Evolutionary conservation across 2,797 vertebrate species (phyloP).

Genomic region (Benthosema pterotum): DNA sequence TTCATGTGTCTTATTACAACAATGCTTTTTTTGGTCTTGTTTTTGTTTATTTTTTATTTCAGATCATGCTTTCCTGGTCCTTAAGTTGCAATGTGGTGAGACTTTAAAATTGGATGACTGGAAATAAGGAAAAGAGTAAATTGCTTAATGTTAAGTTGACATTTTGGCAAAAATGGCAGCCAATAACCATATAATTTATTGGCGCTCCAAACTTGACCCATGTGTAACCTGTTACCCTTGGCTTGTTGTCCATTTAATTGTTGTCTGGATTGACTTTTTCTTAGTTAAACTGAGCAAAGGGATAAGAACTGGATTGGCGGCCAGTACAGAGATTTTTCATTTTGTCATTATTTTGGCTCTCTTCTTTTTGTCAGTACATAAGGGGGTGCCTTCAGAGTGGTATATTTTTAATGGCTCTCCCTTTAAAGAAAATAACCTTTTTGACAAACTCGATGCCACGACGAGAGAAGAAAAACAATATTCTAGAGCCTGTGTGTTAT

Average conservation of each 20-base stretch:
- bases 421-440: constrained; percentile 69
- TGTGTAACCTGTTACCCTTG: constrained; percentile 34
- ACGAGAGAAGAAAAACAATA: constrained; percentile 74
- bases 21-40: constrained; percentile 4
- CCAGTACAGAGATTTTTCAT: constrained; percentile 61
- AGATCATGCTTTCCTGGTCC: constrained; percentile 18
- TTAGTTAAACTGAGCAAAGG: constrained; percentile 82
- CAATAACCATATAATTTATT: constrained; percentile 24
- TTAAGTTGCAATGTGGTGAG: constrained; percentile 20
- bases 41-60: constrained; percentile 1
- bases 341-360: constrained; percentile 50
- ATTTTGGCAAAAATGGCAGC: constrained; percentile 20
- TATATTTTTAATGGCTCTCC: constrained; percentile 57
- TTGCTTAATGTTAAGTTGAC: background rate
- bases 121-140: constrained; percentile 15
- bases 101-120: constrained; percentile 38
- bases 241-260: constrained; percentile 46
- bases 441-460: constrained; percentile 76
- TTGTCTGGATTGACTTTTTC: constrained; percentile 62
- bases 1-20: constrained; percentile 26
- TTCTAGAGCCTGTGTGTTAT: constrained; percentile 62
- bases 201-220: constrained; percentile 28
- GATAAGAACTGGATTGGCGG: constrained; percentile 84
- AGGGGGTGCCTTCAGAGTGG: constrained; percentile 70
- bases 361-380: constrained; percentile 52